Conservation (phyloP, 2,797 vertebrate species). For the Amazona ochrocephala region DNA sequence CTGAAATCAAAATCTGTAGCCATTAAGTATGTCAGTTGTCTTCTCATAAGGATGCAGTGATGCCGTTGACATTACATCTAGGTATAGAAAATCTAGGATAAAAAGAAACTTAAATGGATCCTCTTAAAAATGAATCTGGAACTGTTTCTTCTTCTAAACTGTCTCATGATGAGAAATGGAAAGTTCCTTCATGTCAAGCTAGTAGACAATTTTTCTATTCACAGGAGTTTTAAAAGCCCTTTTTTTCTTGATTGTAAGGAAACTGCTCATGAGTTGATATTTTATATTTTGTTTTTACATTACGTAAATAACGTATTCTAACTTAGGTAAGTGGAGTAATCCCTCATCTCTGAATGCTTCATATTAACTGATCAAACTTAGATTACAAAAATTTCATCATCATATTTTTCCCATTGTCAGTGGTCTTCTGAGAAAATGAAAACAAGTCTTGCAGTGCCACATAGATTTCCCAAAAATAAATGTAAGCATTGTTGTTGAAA, state of each 20-base stretch:
- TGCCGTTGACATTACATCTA: conserved; percentile 49
- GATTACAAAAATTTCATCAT: not conserved
- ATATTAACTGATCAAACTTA: not conserved
- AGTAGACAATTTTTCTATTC: conserved; percentile 43
- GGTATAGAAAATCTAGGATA: conserved; percentile 55
- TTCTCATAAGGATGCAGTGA: conserved; percentile 52
- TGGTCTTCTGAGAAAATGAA: not conserved
- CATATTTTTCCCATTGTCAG: not conserved
- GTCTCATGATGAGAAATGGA: conserved; percentile 53
- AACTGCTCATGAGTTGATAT: conserved; percentile 45
- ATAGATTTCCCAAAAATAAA: not conserved
- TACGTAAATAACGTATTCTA: conserved; percentile 21
- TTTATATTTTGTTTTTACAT: conserved; percentile 25
- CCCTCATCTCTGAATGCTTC: not conserved
- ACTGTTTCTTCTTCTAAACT: conserved; percentile 63
- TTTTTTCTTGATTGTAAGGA: conserved; percentile 56
- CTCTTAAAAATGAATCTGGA: conserved; percentile 64
- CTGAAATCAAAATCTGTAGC: conserved; percentile 44
- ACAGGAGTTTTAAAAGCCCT: conserved; percentile 46
- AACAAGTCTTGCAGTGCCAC: not conserved
- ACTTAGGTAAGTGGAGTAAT: not conserved
- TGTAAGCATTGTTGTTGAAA: not conserved
- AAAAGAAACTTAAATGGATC: conserved; percentile 66
- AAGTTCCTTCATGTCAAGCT: conserved; percentile 10
- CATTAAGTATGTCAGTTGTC: conserved; percentile 55